Conservation (phyloP, 2,797 vertebrate species). For the Odontamblyopus lacepedii region DNA sequence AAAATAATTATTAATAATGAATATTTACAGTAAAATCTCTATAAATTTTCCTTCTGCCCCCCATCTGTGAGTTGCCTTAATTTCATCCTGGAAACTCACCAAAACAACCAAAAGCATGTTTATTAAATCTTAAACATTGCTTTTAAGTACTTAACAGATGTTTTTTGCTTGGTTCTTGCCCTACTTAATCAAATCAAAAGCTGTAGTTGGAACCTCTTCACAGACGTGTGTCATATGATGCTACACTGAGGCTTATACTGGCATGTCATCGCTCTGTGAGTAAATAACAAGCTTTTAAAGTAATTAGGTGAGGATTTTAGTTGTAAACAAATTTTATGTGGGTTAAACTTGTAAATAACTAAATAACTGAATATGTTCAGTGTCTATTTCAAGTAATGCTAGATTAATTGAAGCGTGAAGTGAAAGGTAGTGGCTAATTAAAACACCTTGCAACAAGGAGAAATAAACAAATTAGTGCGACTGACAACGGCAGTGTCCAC, state of each 20-base stretch:
- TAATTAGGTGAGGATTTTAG: slow-evolving; percentile 12
- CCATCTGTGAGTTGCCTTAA: background rate
- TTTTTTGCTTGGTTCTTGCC: slow-evolving; percentile 2
- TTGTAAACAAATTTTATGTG: slow-evolving; percentile 38
- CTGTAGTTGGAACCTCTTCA: slow-evolving; percentile 13
- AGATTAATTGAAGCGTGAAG: slow-evolving; percentile 15
- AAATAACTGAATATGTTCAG: slow-evolving; percentile 7
- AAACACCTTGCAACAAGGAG: slow-evolving; percentile 44
- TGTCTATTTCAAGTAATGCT: slow-evolving; percentile 26
- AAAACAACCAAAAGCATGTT: background rate
- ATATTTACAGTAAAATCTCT: background rate
- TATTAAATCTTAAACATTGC: background rate
- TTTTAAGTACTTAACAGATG: background rate
- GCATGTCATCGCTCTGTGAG: background rate
- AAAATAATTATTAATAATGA: background rate
- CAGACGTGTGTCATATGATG: background rate
- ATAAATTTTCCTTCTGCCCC: background rate
- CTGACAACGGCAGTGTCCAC: slow-evolving; percentile 33
- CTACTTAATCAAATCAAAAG: slow-evolving; percentile 1
- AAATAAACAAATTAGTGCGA: slow-evolving; percentile 52
- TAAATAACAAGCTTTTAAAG: slow-evolving; percentile 4
- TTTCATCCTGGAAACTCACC: background rate
- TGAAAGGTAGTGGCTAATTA: slow-evolving; percentile 42
- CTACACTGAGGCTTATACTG: background rate
- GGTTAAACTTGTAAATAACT: slow-evolving; percentile 23